These are phyloP conservation scores for Myopa tessellatipennis DNA, from an alignment of 2,888 invertebrate genomes.

Conservation along the genomic window DNA sequence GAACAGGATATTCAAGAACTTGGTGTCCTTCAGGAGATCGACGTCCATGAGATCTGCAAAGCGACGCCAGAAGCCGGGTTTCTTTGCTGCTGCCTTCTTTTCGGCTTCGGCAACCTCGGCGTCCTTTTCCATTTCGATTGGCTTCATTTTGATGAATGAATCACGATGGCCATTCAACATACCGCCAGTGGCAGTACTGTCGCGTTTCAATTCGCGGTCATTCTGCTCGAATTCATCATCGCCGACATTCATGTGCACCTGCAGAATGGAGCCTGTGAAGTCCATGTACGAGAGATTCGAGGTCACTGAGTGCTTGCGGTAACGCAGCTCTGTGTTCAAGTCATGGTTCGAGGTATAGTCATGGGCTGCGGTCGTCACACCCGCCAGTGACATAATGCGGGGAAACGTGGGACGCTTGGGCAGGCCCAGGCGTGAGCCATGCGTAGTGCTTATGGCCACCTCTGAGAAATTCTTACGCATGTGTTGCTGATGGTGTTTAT, in stretches of 20 bases:
- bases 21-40: slow-evolving; percentile 78
- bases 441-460: slow-evolving; percentile 66
- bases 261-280: slow-evolving; percentile 79
- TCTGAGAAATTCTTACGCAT: slow-evolving; percentile 68
- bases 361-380: slow-evolving; percentile 60
- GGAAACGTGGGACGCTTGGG: slow-evolving; percentile 67
- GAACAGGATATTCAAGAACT: slow-evolving; percentile 78
- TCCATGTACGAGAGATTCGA: slow-evolving; percentile 80
- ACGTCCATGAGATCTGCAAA: slow-evolving; percentile 78
- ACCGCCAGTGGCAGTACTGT: slow-evolving; percentile 63
- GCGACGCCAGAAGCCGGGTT: slow-evolving; percentile 70
- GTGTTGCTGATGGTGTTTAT: slow-evolving; percentile 57
- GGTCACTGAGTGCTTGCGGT: slow-evolving; percentile 76
- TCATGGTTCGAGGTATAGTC: slow-evolving; percentile 69
- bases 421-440: slow-evolving; percentile 60
- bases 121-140: slow-evolving; percentile 61
- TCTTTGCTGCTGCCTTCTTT: slow-evolving; percentile 52
- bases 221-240: slow-evolving; percentile 67
- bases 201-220: slow-evolving; percentile 65
- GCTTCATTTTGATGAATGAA: slow-evolving; percentile 67
- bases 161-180: slow-evolving; percentile 62
- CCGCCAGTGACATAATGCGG: slow-evolving; percentile 66
- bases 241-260: slow-evolving; percentile 74
- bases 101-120: slow-evolving; percentile 47
- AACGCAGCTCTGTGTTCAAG: slow-evolving; percentile 67